These are phyloP conservation scores for Cataglyphis livida DNA, from an alignment of 2,888 invertebrate genomes.

Conservation along the genomic window DNA sequence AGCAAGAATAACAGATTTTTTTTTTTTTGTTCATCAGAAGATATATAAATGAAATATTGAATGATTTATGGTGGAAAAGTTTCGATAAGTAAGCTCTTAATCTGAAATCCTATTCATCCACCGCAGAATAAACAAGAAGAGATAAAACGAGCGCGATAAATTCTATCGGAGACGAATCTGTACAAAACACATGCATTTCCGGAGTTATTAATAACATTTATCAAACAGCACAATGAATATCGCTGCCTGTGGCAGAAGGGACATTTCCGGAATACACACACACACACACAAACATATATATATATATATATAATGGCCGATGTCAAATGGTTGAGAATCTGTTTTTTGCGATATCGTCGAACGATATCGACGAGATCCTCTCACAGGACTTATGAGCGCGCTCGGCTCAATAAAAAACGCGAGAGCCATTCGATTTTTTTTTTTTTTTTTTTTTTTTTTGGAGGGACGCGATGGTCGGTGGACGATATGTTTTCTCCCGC, in stretches of 20 bases:
- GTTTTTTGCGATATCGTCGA: constrained; percentile 29
- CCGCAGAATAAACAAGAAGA: neutral
- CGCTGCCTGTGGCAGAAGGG: neutral
- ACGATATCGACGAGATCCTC: constrained; percentile 29
- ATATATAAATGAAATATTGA: neutral
- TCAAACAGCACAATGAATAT: constrained; percentile 15
- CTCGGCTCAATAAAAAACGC: constrained; percentile 40
- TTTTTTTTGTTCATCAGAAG: neutral
- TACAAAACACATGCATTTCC: neutral
- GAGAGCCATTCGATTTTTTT: neutral
- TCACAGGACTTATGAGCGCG: constrained; percentile 21
- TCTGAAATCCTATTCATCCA: neutral
- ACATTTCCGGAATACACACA: neutral
- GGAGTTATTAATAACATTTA: constrained; percentile 28
- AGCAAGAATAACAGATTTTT: neutral
- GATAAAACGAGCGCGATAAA: neutral
- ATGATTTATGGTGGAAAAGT: neutral
- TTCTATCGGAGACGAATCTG: neutral
- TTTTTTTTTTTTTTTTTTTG: neutral
- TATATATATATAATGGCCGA: constrained; percentile 1
- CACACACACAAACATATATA: no score
- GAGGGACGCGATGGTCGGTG: neutral
- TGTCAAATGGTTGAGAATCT: neutral
- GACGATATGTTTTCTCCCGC: neutral
- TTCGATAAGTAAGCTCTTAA: neutral